Conservation (phyloP, 2,113 vertebrate genomes). For the Illadopsis cleaveri region DNA sequence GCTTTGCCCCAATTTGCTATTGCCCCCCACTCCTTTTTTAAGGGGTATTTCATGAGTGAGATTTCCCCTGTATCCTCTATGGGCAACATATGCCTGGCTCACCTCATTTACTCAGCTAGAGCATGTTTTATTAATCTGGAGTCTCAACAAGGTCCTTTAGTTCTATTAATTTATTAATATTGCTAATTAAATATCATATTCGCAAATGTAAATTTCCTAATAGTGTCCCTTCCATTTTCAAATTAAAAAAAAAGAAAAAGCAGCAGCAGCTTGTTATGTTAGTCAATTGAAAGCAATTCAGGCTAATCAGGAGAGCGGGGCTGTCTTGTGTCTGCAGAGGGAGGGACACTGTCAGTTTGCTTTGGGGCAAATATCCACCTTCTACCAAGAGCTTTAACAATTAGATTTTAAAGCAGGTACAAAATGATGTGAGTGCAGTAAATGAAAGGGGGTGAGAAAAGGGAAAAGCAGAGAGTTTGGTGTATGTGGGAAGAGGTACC, state of each 20-base stretch:
- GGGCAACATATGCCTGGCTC: constrained; percentile 16
- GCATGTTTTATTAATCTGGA: constrained; percentile 80
- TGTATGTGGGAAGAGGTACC: background rate
- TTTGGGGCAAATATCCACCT: constrained; percentile 30
- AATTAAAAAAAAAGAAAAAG: constrained; percentile 52
- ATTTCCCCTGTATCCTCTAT: constrained; percentile 3
- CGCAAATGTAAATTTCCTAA: constrained; percentile 84
- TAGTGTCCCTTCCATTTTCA: constrained; percentile 78
- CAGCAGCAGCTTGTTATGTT: constrained; percentile 60
- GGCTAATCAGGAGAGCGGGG: background rate
- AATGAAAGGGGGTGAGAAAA: background rate
- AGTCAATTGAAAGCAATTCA: constrained; percentile 72
- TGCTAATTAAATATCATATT: constrained; percentile 85
- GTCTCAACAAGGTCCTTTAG: constrained; percentile 75
- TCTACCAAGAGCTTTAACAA: background rate
- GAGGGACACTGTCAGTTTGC: background rate
- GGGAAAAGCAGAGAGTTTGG: background rate
- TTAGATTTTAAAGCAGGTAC: background rate
- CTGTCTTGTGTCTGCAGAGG: constrained; percentile 21
- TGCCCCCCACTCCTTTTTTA: background rate
- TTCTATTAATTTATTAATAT: constrained; percentile 84
- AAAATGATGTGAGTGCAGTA: background rate
- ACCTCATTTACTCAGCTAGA: constrained; percentile 60
- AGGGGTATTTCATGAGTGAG: background rate
- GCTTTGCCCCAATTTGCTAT: background rate